Conservation (phyloP, 1,140 invertebrate species). For the Grapholita molesta region DNA sequence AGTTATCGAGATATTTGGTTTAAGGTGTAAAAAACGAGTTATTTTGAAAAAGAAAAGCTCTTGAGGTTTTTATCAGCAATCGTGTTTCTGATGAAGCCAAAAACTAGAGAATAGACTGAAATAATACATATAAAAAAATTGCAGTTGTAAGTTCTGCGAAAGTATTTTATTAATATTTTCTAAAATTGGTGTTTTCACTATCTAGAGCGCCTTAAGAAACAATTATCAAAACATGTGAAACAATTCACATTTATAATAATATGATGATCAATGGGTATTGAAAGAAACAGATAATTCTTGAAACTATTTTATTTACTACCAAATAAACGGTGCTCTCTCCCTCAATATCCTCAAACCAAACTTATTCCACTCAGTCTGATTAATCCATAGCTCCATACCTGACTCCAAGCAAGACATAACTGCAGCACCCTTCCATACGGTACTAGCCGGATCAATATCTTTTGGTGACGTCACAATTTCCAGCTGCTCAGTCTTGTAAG, state of each 20-base stretch:
- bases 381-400: constrained; percentile 95
- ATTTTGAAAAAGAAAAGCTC: too few species aligned
- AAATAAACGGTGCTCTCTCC: constrained; percentile 91
- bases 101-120: too few species aligned
- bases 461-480: constrained; percentile 91
- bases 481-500: constrained; percentile 87
- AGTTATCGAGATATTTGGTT: too few species aligned
- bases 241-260: neutral
- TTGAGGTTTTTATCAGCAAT: too few species aligned
- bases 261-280: neutral
- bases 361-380: constrained; percentile 90
- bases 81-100: too few species aligned
- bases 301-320: constrained; percentile 69
- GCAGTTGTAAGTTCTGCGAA: too few species aligned
- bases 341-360: constrained; percentile 91
- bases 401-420: constrained; percentile 96
- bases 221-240: neutral
- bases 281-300: neutral
- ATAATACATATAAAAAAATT: too few species aligned
- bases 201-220: too few species aligned
- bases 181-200: too few species aligned
- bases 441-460: constrained; percentile 93
- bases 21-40: too few species aligned
- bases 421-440: constrained; percentile 96
- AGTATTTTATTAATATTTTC: too few species aligned